Percentiles rank a stretch among this genome's conserved stretches.
Evolutionary conservation across 1,140 invertebrate species (phyloP).

Genomic region (Drosophila kohkoa): DNA sequence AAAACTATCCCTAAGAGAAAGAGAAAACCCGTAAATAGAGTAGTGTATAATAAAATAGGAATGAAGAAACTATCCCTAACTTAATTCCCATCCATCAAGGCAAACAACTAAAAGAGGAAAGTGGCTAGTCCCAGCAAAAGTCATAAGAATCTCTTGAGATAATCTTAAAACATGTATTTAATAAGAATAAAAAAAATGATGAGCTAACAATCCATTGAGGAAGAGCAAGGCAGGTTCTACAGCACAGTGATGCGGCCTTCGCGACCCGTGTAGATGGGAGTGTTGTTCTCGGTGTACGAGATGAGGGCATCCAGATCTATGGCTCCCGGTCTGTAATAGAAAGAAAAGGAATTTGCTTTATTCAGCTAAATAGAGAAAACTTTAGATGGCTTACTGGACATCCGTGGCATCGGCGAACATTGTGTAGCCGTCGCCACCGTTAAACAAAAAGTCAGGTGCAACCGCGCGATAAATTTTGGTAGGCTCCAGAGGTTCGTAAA

Average conservation of each 20-base stretch:
- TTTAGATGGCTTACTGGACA: conserved; percentile 54
- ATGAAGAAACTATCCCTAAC: no score
- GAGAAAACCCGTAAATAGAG: no score
- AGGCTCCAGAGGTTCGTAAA: conserved; percentile 86
- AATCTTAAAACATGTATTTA: conserved; percentile 23
- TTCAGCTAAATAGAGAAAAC: background rate
- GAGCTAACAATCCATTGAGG: no score
- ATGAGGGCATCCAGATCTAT: conserved; percentile 74
- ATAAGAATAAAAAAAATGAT: conserved; percentile 2
- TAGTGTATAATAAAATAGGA: no score
- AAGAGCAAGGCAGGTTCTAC: no score
- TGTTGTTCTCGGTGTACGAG: conserved; percentile 54
- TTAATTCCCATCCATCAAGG: no score
- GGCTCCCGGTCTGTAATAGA: conserved; percentile 48
- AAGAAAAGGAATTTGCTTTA: background rate
- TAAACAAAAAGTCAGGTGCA: conserved; percentile 87
- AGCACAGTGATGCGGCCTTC: conserved; percentile 83
- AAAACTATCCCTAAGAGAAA: no score
- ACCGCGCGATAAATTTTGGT: conserved; percentile 87
- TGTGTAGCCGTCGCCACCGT: conserved; percentile 88
- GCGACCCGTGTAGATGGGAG: conserved; percentile 74
- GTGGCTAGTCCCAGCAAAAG: background rate
- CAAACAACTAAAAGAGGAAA: background rate
- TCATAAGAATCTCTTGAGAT: background rate
- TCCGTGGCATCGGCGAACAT: conserved; percentile 77